Base-by-base conservation (phyloP, 2,113 vertebrate species). In the Progne subis region DNA sequence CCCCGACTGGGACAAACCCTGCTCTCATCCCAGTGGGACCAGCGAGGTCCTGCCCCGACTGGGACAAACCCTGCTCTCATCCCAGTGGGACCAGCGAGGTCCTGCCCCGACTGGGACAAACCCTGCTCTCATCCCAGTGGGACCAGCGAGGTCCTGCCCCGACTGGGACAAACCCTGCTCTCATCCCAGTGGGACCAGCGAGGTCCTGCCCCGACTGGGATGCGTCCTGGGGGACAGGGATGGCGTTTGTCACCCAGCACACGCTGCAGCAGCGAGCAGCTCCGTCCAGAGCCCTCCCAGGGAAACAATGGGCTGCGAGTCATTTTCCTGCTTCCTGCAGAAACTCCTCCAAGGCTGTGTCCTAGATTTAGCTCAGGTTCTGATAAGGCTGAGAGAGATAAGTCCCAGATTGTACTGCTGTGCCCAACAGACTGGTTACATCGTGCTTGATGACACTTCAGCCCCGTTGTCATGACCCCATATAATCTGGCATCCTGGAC, bases 401-500 rank as follows among this genome's bases (percentile, higher is more conserved):
- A 96, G 78, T 97, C 97, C 97, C 98, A 96, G 90, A 91, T 98
- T 97, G 96, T 95, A 71, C 97, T 96, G 96, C 98, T 98, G 97
- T 97, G 97, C 92, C 91, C 92, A 80, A 95, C 53, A 75, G 97
- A 94, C 94, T 96, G 56, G 90, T 95, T 92, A 95, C 74, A 46
- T 59, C 85, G 87, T 94, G 96, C 96, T 97, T 92, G 90, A 85
- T 47, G 91, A 97, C 97, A 97, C 97, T 98, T 96, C 94, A 97
- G 97, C 92, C 96, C 94, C 87, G 55, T 96, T 67, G 91, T 96
- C 88, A 83, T 89, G 97, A 98, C 98, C 97, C 95, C 47, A 12
- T 97, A 98, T 98, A 98, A 98, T 98, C 98, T 97, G 82, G 98
- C 98, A 97, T 96, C 97, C 98, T 97, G 97, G 98, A 98, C 99